These are phyloP conservation scores for Cirrhinus molitorella DNA, from an alignment of 2,797 vertebrate genomes.

Conservation along the genomic window DNA sequence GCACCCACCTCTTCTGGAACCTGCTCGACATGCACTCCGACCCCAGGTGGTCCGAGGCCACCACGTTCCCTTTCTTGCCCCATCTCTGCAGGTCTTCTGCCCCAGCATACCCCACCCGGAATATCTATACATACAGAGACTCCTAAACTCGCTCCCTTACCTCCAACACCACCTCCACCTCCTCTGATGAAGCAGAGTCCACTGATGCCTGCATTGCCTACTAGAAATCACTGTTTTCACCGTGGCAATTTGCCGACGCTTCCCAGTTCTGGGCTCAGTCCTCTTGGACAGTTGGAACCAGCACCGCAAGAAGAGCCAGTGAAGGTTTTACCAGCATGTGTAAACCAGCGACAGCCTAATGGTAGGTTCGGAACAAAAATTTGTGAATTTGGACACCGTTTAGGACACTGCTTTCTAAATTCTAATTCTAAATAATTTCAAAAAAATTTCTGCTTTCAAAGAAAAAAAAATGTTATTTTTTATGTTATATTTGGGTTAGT, in stretches of 20 bases:
- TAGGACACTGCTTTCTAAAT: no score
- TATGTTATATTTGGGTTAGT: no score
- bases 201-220: constrained; percentile 63
- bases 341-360: constrained; percentile 79
- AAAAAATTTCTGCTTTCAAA: neutral
- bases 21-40: constrained; percentile 85
- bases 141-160: constrained; percentile 60
- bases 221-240: constrained; percentile 77
- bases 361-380: constrained; percentile 76
- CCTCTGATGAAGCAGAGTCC: constrained; percentile 75
- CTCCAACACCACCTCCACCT: constrained; percentile 66
- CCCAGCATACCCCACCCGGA: constrained; percentile 71
- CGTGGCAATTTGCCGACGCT: constrained; percentile 72
- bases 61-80: constrained; percentile 85
- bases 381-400: neutral
- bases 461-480: no score
- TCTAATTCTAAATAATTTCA: no score
- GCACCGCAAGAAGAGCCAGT: constrained; percentile 74
- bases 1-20: constrained; percentile 78
- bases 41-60: constrained; percentile 69
- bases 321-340: constrained; percentile 60
- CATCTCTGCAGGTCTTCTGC: constrained; percentile 72
- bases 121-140: neutral
- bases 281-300: constrained; percentile 70
- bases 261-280: constrained; percentile 71